Base-by-base conservation (phyloP, 2,113 vertebrate species). In the Maccullochella peelii region DNA sequence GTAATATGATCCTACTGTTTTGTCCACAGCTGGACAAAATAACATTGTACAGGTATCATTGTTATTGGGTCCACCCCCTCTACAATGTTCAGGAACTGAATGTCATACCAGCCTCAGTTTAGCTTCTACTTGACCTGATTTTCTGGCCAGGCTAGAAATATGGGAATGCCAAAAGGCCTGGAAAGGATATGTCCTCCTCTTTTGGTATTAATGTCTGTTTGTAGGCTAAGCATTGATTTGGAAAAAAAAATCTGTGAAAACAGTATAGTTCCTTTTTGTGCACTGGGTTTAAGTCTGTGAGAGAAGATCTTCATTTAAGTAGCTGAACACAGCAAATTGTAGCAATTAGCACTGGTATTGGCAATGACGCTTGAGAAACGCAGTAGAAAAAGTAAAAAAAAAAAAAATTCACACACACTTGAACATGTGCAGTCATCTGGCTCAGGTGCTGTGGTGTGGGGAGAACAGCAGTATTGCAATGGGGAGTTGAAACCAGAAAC, bases 71-170 rank as follows among this genome's bases (percentile, higher is more conserved):
- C 21, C 23, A 57, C 5, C 1, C 1, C 14, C 7, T 67, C 15
- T 47, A 2, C 23, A 52, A 79, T 47, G 16, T 42, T 77, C 8
- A 54, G 58, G 59, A 77, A 77, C 71, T 63, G 57, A 2, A 44
- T 44, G 11, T 54, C 44, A 33, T 33, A 47, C 47, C 36, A 25
- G n/a, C 18, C 33, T 67, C 57, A 27, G 27, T 15, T 8, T 44
- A 36, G 23, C 14, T 8, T 67, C 23, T 42, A 44, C 55, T 55
- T 47, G 12, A 36, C n/a, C 21, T 44, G 27, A 25, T 54, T 25
- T 33, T 50, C 38, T 40, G 21, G 8, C 40, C 15, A 33, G 16
- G 6, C n/a, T 42, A 42, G 12, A 66, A 33, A 70, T 20, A 42
- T 2, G 2, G 4, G 9, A 18, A 73, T 25, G 15, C n/a, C 62